Evolutionary conservation across 2,888 invertebrate species (phyloP).

Genomic region (Caradrina kadenii): DNA sequence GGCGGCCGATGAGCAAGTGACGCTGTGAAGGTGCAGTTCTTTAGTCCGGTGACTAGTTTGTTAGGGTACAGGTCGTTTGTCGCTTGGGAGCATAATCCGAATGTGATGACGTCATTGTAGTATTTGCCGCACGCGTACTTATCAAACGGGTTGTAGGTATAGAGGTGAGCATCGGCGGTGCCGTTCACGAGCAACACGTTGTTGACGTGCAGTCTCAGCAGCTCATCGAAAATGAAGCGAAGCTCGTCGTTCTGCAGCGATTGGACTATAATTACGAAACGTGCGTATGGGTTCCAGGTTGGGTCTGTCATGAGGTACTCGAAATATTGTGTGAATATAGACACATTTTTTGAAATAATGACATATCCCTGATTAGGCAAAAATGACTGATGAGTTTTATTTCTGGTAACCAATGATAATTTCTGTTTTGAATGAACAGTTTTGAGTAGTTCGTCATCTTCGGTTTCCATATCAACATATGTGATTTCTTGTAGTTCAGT

Average conservation of each 20-base stretch:
- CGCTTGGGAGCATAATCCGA: constrained; percentile 71
- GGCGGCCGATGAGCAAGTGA: constrained; percentile 75
- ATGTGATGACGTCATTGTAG: constrained; percentile 69
- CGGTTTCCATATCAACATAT: constrained; percentile 41
- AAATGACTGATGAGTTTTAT: constrained; percentile 20
- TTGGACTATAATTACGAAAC: constrained; percentile 70
- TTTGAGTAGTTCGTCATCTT: constrained; percentile 39
- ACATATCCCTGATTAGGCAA: constrained; percentile 66
- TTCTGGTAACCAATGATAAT: constrained; percentile 35
- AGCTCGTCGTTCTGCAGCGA: constrained; percentile 56
- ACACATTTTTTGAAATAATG: constrained; percentile 53
- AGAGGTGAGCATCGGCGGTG: constrained; percentile 67
- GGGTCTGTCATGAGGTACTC: constrained; percentile 61
- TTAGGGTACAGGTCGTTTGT: constrained; percentile 65
- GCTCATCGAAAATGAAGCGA: constrained; percentile 68
- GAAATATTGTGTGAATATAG: constrained; percentile 56
- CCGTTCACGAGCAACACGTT: constrained; percentile 72
- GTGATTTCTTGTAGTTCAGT: constrained; percentile 45
- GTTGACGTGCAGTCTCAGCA: constrained; percentile 68
- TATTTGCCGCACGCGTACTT: constrained; percentile 78
- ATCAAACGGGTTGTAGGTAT: constrained; percentile 78
- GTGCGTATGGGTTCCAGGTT: constrained; percentile 73
- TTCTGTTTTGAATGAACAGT: constrained; percentile 26
- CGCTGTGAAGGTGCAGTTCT: constrained; percentile 74
- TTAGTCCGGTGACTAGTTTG: constrained; percentile 71